Base-by-base conservation (phyloP, 2,888 invertebrate species). In the Ennomos erosarius region DNA sequence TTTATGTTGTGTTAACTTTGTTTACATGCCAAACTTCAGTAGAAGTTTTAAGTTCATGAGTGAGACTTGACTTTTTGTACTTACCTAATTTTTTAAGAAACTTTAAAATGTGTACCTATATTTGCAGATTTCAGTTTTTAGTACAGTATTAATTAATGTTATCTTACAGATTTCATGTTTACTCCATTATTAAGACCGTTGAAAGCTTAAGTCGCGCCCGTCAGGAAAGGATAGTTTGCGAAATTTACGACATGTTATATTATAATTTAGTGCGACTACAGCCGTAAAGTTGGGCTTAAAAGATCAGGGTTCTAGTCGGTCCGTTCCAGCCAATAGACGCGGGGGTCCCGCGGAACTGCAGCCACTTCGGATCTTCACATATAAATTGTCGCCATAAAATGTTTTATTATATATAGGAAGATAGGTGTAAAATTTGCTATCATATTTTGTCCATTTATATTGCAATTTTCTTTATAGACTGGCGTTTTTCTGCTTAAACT, bases 181-280 rank as follows among this genome's bases (percentile, higher is more conserved):
- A 51, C 44, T 47, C 55, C 50, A 55, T 77, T 74, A 81, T 79
- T 76, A 80, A 71, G 70, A 62, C 59, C 67, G 65, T 69, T 63
- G 73, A 71, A 80, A 76, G 76, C 72, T 79, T 87, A 89, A 88
- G 84, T 82, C 84, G 65, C 62, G 65, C 62, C 53, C 76, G 90
- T 88, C 90, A 84, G 73, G 68, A 68, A 70, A 75, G 86, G 90
- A 89, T 91, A 91, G 90, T 90, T 90, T 81, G 78, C 70, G 81
- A 82, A 90, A 92, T 91, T 91, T 91, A 92, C 81, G 90, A 86
- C 81, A 78, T 90, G 90, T 91, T 91, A 88, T 90, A 92, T 91
- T 90, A 89, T 92, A 91, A 92, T 92, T 91, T 91, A 92, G 88
- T 90, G 77, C 80, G 78, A 83, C 81, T 78, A 79, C 73, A 76